A percentile compares a stretch with the other conserved stretches of the same genome.
These are phyloP conservation scores for Uropetala carovei DNA, from an alignment of 2,888 invertebrate species.

Conservation along the genomic window DNA sequence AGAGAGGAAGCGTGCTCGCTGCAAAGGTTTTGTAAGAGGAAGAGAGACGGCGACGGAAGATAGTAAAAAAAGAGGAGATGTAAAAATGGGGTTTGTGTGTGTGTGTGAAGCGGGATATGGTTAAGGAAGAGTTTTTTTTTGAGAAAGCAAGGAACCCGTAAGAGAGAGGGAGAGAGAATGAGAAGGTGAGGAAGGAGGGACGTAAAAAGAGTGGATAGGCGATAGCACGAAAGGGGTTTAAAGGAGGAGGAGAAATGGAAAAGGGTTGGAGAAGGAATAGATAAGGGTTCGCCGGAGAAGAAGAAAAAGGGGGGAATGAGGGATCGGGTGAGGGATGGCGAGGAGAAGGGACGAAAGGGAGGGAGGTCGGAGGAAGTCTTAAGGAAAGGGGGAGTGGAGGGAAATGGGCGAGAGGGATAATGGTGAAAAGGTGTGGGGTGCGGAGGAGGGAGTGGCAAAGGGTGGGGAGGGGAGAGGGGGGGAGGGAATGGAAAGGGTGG, in stretches of 20 bases:
- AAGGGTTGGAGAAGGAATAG: not conserved
- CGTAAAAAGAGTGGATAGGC: too few species aligned
- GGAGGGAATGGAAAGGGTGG: not conserved
- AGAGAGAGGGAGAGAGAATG: not conserved
- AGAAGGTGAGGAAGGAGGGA: too few species aligned
- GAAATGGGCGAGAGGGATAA: conserved; percentile 34
- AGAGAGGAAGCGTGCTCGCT: not conserved
- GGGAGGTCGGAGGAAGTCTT: not conserved
- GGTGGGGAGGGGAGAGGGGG: not conserved
- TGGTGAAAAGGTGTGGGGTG: conserved; percentile 32
- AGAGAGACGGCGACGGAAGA: not conserved
- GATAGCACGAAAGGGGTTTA: too few species aligned
- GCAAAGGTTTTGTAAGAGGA: too few species aligned
- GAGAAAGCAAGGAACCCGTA: too few species aligned
- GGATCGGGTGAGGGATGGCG: not conserved
- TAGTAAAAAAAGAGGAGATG: not conserved
- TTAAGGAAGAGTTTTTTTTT: not conserved
- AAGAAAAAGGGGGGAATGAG: not conserved
- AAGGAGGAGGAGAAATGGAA: not conserved
- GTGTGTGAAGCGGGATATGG: not conserved
- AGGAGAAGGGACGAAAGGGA: not conserved
- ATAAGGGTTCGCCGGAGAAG: not conserved
- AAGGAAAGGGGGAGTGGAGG: conserved; percentile 6
- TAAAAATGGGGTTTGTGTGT: not conserved
- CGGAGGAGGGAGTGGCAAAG: not conserved